Conservation (phyloP, 2,113 vertebrate genomes). For the Phyllostomus hastatus region DNA sequence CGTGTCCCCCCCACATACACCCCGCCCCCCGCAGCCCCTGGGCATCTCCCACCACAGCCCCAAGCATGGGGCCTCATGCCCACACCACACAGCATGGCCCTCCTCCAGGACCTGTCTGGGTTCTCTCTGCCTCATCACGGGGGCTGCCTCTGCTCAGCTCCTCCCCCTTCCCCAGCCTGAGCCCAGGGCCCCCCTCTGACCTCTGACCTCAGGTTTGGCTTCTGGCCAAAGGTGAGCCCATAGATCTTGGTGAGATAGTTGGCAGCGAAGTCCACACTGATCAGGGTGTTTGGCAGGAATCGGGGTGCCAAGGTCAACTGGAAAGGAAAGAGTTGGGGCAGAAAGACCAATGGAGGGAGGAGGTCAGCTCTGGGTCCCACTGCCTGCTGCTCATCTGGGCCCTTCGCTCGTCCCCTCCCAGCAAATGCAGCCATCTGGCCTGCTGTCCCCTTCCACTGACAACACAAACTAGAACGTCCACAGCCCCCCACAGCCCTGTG, state of each 20-base stretch:
- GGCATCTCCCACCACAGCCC: neutral
- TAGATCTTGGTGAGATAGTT: slow-evolving; percentile 96
- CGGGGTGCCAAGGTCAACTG: slow-evolving; percentile 93
- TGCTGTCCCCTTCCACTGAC: neutral
- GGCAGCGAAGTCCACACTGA: slow-evolving; percentile 97
- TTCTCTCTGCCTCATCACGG: neutral
- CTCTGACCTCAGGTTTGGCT: slow-evolving; percentile 92
- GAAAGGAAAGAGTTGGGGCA: slow-evolving; percentile 51
- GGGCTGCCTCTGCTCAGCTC: slow-evolving; percentile 17
- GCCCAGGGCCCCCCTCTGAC: slow-evolving; percentile 30
- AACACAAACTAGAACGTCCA: neutral
- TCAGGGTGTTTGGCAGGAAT: slow-evolving; percentile 90
- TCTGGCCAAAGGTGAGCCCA: slow-evolving; percentile 95
- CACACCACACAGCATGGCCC: neutral
- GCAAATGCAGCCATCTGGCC: too few species aligned
- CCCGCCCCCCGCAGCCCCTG: neutral
- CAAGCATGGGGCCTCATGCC: neutral
- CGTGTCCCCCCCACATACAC: neutral
- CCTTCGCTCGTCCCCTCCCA: neutral
- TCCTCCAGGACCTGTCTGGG: neutral
- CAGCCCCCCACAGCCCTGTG: neutral
- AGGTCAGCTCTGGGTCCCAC: neutral
- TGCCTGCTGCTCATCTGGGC: neutral
- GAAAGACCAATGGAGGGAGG: neutral
- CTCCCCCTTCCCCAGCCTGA: neutral